Evolutionary conservation across 2,888 invertebrate genomes (phyloP).

Genomic region (Anorthoa munda): DNA sequence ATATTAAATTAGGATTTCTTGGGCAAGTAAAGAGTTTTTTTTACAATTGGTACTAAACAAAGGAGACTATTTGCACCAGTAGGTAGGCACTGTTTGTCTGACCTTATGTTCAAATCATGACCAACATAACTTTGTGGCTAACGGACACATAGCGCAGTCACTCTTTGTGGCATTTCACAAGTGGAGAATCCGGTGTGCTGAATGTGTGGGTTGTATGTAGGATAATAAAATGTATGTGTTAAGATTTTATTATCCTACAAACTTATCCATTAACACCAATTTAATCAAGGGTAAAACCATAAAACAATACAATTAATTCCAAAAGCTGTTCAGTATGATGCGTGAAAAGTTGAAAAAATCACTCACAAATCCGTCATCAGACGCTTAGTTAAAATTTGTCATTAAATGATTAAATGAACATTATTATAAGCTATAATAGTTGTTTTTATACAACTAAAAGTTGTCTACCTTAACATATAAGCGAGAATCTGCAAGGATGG

Average conservation of each 20-base stretch:
- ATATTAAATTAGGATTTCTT: neutral
- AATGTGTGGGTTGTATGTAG: no score
- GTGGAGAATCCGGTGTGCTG: neutral
- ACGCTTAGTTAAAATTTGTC: conserved; percentile 43
- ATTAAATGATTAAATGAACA: conserved; percentile 49
- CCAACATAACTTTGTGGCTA: conserved; percentile 6
- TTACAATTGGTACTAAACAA: neutral
- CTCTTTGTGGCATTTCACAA: conserved; percentile 26
- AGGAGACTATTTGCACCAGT: neutral
- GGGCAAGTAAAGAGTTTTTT: neutral
- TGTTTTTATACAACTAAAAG: conserved; percentile 75
- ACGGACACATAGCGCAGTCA: neutral
- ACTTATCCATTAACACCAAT: neutral
- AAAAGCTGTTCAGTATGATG: neutral
- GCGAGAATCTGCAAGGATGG: conserved; percentile 75
- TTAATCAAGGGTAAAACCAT: conserved; percentile 7
- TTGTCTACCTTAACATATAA: conserved; percentile 84
- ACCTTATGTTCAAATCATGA: conserved; percentile 10
- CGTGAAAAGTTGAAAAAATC: conserved; percentile 38
- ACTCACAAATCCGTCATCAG: conserved; percentile 14
- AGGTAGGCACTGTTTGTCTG: neutral
- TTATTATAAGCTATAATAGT: conserved; percentile 50
- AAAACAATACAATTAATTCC: conserved; percentile 34
- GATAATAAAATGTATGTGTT: no score
- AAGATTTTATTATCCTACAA: neutral